Evolutionary conservation across 2,888 invertebrate species (phyloP).

Genomic region (Linnaemya vulpina): DNA sequence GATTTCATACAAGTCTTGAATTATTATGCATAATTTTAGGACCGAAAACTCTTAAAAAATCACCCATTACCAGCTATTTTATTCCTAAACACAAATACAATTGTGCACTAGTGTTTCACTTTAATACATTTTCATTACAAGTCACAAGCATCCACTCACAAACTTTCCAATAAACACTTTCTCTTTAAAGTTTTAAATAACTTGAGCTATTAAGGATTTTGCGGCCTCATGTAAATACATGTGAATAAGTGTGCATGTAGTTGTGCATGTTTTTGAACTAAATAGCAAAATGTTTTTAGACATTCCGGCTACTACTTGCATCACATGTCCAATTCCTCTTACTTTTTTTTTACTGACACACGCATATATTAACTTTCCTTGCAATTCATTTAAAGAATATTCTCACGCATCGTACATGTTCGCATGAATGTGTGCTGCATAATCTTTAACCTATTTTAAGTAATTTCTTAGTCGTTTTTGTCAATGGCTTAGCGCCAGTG

Average conservation of each 20-base stretch:
- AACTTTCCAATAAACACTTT: neutral
- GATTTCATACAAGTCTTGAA: too few relatives aligned
- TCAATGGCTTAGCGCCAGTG: constrained; percentile 61
- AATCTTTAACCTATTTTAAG: constrained; percentile 59
- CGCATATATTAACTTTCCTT: neutral
- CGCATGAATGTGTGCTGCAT: neutral
- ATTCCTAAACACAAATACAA: too few relatives aligned
- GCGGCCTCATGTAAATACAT: constrained; percentile 1
- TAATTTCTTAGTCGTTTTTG: constrained; percentile 24
- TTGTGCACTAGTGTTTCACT: too few relatives aligned
- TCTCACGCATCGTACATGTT: neutral
- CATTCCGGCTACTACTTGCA: constrained; percentile 63
- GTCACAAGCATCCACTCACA: neutral
- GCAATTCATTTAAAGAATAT: neutral
- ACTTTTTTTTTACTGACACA: neutral
- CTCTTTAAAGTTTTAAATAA: neutral
- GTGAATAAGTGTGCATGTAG: neutral
- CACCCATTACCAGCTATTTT: too few relatives aligned
- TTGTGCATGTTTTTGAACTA: neutral
- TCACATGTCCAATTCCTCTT: constrained; percentile 2
- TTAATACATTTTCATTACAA: too few relatives aligned
- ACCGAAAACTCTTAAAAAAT: too few relatives aligned
- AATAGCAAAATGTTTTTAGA: constrained; percentile 67
- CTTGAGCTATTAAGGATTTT: constrained; percentile 19
- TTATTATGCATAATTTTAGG: too few relatives aligned